These are phyloP conservation scores for Melipona beecheii DNA, from an alignment of 2,888 invertebrate genomes.

Conservation along the genomic window DNA sequence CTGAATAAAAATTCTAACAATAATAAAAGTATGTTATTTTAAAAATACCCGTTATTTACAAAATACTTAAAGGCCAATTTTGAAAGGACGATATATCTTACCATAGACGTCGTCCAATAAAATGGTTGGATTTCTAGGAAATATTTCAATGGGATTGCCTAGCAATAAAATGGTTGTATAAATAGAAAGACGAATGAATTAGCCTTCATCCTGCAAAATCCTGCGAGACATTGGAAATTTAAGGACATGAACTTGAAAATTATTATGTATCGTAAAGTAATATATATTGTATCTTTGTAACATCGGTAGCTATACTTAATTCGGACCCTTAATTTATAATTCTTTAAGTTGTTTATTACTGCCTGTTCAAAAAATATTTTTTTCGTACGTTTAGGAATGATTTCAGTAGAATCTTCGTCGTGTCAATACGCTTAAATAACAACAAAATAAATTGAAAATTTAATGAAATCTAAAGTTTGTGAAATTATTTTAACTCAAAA, in stretches of 20 bases:
- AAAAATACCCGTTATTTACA: accelerated
- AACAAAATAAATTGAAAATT: background rate
- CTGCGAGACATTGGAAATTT: slow-evolving; percentile 23
- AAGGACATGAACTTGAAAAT: slow-evolving; percentile 21
- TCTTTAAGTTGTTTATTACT: background rate
- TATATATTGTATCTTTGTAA: background rate
- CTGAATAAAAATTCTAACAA: background rate
- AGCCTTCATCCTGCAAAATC: slow-evolving; percentile 35
- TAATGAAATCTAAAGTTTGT: no score
- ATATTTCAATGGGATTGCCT: background rate
- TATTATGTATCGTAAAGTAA: slow-evolving; percentile 8
- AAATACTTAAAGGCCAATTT: background rate
- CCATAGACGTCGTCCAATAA: background rate
- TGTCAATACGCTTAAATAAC: background rate
- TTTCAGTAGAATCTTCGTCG: background rate
- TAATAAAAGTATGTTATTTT: no score
- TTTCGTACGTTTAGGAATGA: background rate
- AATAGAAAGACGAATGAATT: background rate
- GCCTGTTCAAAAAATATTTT: background rate
- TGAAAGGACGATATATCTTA: background rate
- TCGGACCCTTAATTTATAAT: background rate
- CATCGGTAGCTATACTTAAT: background rate
- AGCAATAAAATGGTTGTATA: slow-evolving; percentile 23
- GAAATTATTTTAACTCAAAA: slow-evolving; percentile 19
- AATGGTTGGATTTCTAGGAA: slow-evolving; percentile 38